A percentile compares a stretch with the other conserved stretches of the same genome.
phyloP scores from a whole-genome alignment of 2,888 invertebrate genomes.

The Tenthredo distinguenda region DNA sequence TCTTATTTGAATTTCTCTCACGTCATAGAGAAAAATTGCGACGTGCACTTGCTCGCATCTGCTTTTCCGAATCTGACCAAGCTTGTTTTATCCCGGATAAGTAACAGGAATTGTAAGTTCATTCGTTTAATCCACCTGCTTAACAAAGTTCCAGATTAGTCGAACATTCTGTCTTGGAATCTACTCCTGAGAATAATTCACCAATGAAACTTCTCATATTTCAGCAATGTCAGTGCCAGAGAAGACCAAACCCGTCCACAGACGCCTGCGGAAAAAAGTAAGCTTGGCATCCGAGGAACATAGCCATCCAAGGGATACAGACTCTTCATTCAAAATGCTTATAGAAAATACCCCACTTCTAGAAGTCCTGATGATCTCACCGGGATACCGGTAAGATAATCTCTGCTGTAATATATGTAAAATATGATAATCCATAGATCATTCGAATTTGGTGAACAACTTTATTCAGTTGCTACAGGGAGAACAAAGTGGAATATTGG shows the following conservation, averaged over 20 bases:
- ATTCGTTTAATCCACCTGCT: not conserved
- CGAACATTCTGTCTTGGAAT: not conserved
- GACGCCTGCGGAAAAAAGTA: not conserved
- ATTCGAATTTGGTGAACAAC: not conserved
- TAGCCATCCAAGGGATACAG: not conserved
- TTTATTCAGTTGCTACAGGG: not conserved
- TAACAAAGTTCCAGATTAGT: not conserved
- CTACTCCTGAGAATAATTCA: not conserved
- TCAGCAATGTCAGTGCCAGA: not conserved
- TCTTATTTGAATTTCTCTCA: not conserved
- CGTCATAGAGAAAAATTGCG: not conserved
- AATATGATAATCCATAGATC: not conserved
- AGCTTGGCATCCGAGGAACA: not conserved
- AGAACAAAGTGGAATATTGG: not conserved
- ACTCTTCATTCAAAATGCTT: slow-evolving; percentile 3
- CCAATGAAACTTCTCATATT: not conserved
- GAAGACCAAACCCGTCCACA: not conserved
- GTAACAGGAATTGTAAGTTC: not conserved
- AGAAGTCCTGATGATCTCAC: not conserved
- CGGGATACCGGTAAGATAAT: not conserved
- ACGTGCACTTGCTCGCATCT: slow-evolving; percentile 6
- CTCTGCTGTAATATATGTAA: not conserved
- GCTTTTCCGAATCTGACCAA: not conserved
- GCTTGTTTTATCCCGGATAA: not conserved
- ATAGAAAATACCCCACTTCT: not conserved